Conservation (phyloP, 2,797 vertebrate species). For the Enteromius afrohamiltoni region DNA sequence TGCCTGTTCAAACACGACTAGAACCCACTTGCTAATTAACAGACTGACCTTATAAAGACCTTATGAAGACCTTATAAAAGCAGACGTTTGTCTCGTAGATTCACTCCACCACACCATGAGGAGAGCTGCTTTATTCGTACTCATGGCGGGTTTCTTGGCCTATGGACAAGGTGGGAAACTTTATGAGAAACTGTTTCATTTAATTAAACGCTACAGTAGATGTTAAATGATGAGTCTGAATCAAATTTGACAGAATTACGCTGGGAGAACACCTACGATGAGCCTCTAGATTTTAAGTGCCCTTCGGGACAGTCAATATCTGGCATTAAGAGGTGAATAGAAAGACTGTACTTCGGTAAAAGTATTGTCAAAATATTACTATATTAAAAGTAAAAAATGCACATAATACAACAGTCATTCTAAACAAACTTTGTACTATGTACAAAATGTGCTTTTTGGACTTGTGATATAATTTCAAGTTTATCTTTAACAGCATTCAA, state of each 20-base stretch:
- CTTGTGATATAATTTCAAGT: too few species aligned
- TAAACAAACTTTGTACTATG: too few species aligned
- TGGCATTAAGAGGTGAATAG: constrained; percentile 40
- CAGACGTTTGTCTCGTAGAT: neutral
- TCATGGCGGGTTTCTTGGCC: constrained; percentile 10
- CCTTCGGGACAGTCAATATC: constrained; percentile 10
- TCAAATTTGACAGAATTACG: neutral
- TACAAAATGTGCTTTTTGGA: too few species aligned
- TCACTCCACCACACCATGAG: neutral
- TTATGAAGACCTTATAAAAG: neutral
- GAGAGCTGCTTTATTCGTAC: neutral
- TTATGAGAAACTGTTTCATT: neutral
- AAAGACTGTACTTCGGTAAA: neutral
- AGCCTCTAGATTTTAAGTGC: constrained; percentile 34
- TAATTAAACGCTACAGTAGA: neutral
- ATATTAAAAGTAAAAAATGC: too few species aligned
- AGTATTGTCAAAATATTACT: neutral
- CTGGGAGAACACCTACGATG: constrained; percentile 37
- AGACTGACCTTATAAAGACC: neutral
- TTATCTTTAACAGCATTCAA: too few species aligned
- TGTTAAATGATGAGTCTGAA: constrained; percentile 1
- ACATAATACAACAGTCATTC: too few species aligned
- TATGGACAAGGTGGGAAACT: constrained; percentile 10
- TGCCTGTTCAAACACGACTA: neutral
- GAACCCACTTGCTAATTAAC: neutral